Evolutionary conservation across 2,113 vertebrate species (phyloP).

Genomic region (Danio rerio): GRCz12tu NC_133176.1:40438501-40439000

Average conservation of each 20-base stretch:
- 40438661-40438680: neutral
- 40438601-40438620: conserved; percentile 32
- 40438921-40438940: conserved; percentile 5
- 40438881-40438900: neutral
- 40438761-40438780: conserved; percentile 89
- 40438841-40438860: conserved; percentile 82
- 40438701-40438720: conserved; percentile 5
- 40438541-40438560: neutral
- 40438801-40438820: conserved; percentile 88
- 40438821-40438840: conserved; percentile 85
- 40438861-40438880: conserved; percentile 86
- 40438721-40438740: conserved; percentile 68
- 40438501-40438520: neutral
- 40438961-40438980: neutral
- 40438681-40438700: conserved; percentile 1
- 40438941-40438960: neutral
- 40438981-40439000: neutral
- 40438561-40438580: neutral
- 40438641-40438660: neutral
- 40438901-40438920: neutral
- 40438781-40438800: conserved; percentile 82
- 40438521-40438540: neutral
- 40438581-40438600: conserved; percentile 10
- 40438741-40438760: conserved; percentile 88
- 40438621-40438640: conserved; percentile 16